Evolutionary conservation across 2,888 invertebrate genomes (phyloP).

Genomic region (Scrobipalpa atriplicella): DNA sequence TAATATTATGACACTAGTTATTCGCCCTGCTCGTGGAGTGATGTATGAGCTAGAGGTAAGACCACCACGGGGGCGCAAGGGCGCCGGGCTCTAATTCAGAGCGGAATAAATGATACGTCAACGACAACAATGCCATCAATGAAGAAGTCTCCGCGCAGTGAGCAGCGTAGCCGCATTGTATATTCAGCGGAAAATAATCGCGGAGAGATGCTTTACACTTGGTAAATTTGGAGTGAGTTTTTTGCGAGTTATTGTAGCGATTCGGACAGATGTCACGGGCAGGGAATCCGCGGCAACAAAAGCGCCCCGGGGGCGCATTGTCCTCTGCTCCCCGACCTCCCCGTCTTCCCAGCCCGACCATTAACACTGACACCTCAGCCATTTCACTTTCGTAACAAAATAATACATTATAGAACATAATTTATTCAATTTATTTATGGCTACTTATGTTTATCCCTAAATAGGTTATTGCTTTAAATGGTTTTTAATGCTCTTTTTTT

Average conservation of each 20-base stretch:
- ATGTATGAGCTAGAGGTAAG: conserved; percentile 40
- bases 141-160: conserved; percentile 62
- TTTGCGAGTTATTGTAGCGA: conserved; percentile 80
- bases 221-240: conserved; percentile 74
- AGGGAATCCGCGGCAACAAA: conserved; percentile 74
- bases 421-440: conserved; percentile 75
- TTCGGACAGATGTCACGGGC: conserved; percentile 81
- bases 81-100: conserved; percentile 55
- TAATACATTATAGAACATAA: conserved; percentile 72
- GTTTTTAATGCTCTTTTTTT: conserved; percentile 80
- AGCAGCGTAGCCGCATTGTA: conserved; percentile 55
- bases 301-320: conserved; percentile 78
- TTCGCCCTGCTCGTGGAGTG: conserved; percentile 41
- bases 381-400: conserved; percentile 73
- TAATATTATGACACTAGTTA: conserved; percentile 70
- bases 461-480: conserved; percentile 79
- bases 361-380: conserved; percentile 78
- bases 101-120: conserved; percentile 74
- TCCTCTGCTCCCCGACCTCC: conserved; percentile 62
- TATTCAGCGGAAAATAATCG: conserved; percentile 68
- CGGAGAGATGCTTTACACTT: conserved; percentile 64
- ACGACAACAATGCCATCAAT: conserved; percentile 67
- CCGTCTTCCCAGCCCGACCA: conserved; percentile 48
- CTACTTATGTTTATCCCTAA: conserved; percentile 61
- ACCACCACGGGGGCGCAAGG: conserved; percentile 57